Evolutionary conservation across 2,113 vertebrate genomes (phyloP), one percentile per base, ranked within the genome.

Genomic region (Raja brachyura): DNA sequence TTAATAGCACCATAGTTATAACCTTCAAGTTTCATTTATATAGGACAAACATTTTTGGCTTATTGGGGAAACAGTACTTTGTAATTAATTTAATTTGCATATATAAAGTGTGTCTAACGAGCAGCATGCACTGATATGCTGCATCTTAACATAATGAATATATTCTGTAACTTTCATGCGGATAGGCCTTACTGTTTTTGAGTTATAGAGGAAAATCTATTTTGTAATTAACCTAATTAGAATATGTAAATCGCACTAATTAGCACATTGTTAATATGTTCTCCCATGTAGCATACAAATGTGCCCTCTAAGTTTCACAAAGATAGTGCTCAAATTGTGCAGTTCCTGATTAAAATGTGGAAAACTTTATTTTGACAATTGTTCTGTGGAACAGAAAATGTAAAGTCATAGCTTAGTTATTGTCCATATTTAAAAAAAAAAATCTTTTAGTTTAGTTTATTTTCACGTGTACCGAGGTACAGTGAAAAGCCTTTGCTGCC

Each of bases 151-250:
- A 92, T 92, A 92, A 92, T 92, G 90, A 92, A 92, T 92, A 74
- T 92, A 92, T 54, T 54, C 90, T 92, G 66, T 68, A 92, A 92
- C 90, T 92, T 92, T 92, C 68, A 92, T 92, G 63, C 48, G 73
- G 90, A 92, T 92, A 92, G 90, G 68, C 90, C 90, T 92, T 92
- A 70, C 90, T 92, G 90, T 92, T 92, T 70, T 73, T 92, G 90
- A 92, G 90, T 74, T 92, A 92, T 92, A 92, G 90, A 73, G 68
- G 90, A 73, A 88, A 92, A 92, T 92, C 90, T 92, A 92, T 92
- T 92, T 92, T 92, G 90, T 92, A 92, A 92, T 92, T 92, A 92
- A 92, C 90, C 90, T 92, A 92, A 92, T 92, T 92, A 92, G 90
- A 92, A 92, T 92, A 92, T 92, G 90, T 73, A 92, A 92, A 92